phyloP scores from a whole-genome alignment of 1,140 invertebrate genomes.

The Eueides isabella region DNA sequence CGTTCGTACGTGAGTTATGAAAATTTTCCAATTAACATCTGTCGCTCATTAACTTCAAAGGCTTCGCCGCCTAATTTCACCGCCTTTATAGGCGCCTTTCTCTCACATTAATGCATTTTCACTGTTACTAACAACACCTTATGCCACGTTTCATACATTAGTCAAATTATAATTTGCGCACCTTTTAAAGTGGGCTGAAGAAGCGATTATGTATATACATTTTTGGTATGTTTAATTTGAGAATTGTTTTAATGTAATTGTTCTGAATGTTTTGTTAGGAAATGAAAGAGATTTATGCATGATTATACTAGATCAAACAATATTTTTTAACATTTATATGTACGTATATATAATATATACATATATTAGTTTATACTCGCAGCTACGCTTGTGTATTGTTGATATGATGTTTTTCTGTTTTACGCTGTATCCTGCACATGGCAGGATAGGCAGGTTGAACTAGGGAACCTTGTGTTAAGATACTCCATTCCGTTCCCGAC shows the following conservation, averaged over 20 bases:
- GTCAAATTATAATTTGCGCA: constrained; percentile 14
- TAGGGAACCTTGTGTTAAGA: too few species aligned
- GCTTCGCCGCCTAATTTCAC: constrained; percentile 35
- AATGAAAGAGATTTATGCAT: too few species aligned
- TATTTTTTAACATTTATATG: too few species aligned
- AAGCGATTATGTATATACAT: background rate
- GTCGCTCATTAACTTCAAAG: constrained; percentile 31
- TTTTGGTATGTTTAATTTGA: background rate
- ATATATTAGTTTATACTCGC: too few species aligned
- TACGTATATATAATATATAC: too few species aligned
- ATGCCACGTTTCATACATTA: constrained; percentile 30
- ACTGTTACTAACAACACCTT: constrained; percentile 37
- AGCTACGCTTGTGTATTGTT: too few species aligned
- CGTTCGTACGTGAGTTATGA: constrained; percentile 32
- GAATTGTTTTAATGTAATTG: too few species aligned
- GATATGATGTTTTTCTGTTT: background rate
- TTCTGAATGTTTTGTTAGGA: too few species aligned
- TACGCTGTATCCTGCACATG: background rate
- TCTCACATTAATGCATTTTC: constrained; percentile 40
- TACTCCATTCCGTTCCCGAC: too few species aligned
- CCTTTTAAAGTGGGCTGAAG: background rate
- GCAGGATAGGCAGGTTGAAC: too few species aligned
- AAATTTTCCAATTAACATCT: constrained; percentile 41
- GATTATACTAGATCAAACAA: too few species aligned
- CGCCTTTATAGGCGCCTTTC: constrained; percentile 28